Evolutionary conservation across 2,113 vertebrate species (phyloP).

Genomic region (Urocynchramus pylzowi): DNA sequence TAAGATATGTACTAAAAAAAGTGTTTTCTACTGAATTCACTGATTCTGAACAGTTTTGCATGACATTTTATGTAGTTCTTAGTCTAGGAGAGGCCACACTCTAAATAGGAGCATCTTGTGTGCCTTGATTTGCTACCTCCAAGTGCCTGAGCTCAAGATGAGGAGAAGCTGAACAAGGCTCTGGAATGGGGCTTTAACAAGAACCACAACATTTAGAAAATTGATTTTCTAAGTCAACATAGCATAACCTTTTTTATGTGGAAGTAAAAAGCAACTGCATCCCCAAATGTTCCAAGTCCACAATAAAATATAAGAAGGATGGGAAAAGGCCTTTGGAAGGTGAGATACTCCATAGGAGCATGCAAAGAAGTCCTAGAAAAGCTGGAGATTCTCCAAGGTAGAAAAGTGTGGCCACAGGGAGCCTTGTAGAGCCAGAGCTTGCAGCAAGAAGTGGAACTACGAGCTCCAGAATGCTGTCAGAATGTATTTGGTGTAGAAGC

Average conservation of each 20-base stretch:
- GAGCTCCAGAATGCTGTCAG: neutral
- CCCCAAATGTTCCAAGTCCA: neutral
- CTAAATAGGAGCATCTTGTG: neutral
- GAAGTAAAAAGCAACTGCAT: neutral
- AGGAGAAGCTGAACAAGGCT: neutral
- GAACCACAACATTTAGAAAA: neutral
- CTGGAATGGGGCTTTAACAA: neutral
- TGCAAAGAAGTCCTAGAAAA: neutral
- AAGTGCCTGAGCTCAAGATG: neutral
- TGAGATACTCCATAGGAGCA: neutral
- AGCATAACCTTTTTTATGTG: fast-evolving
- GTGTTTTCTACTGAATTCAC: neutral
- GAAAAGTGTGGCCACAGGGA: neutral
- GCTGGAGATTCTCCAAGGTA: neutral
- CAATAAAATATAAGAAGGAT: neutral
- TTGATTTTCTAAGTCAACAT: neutral
- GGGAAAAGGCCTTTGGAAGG: neutral
- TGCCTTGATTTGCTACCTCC: neutral
- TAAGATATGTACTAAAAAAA: neutral
- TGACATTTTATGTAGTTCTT: neutral
- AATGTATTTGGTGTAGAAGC: neutral
- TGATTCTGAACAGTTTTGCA: neutral
- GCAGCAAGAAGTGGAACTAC: neutral
- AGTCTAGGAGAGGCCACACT: neutral
- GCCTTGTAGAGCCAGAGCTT: neutral